These are phyloP conservation scores for Oenanthe melanoleuca DNA, from an alignment of 2,113 vertebrate species.

Conservation along the genomic window DNA sequence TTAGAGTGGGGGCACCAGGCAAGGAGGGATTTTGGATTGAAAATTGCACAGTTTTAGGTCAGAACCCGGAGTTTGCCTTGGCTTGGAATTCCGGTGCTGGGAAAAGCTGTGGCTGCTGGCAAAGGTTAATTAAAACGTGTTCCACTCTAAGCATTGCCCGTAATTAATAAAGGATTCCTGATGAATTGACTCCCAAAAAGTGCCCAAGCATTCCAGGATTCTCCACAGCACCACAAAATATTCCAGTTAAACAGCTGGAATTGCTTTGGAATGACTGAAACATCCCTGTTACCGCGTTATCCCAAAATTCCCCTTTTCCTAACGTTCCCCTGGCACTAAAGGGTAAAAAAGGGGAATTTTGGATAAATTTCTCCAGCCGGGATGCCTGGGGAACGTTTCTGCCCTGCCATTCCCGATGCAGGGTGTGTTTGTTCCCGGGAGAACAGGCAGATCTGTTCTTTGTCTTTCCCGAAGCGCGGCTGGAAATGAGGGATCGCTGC, in stretches of 20 bases:
- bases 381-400: background rate
- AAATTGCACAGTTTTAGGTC: background rate
- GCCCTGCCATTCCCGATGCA: background rate
- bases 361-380: rapidly evolving
- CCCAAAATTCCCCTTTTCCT: background rate
- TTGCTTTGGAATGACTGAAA: background rate
- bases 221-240: rapidly evolving
- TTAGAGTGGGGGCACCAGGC: background rate
- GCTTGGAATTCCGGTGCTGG: rapidly evolving
- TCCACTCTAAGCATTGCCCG: background rate
- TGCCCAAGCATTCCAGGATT: background rate
- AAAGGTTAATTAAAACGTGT: background rate
- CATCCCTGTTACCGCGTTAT: rapidly evolving
- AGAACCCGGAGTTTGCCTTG: background rate
- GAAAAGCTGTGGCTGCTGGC: background rate
- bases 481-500: background rate
- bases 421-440: background rate
- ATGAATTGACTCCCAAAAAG: background rate
- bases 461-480: background rate
- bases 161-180: background rate
- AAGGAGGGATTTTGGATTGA: background rate
- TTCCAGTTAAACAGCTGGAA: background rate
- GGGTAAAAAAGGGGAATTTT: background rate
- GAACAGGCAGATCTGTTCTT: conserved; percentile 22
- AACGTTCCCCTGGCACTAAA: rapidly evolving